Evolutionary conservation across 2,797 vertebrate genomes (phyloP).

Genomic region (Chelon labrosus): DNA sequence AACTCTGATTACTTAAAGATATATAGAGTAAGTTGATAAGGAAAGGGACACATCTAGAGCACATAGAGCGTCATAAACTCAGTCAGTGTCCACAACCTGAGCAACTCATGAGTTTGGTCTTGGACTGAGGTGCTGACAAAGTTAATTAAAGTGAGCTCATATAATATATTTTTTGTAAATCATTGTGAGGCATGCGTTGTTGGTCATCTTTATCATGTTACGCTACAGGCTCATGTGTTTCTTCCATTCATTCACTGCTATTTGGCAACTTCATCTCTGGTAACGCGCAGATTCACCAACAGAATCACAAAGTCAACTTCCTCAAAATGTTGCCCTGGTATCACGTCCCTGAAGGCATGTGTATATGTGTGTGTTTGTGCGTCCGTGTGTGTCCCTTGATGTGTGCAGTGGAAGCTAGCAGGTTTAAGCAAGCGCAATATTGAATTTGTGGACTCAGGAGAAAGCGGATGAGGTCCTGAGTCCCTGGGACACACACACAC

Average conservation of each 20-base stretch:
- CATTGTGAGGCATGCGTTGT: not conserved
- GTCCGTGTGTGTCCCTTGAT: constrained; percentile 66
- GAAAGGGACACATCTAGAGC: constrained; percentile 40
- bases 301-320: constrained; percentile 66
- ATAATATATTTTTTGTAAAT: constrained; percentile 1
- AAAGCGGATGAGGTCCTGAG: constrained; percentile 72
- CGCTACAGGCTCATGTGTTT: constrained; percentile 21
- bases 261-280: constrained; percentile 49
- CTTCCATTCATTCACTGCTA: constrained; percentile 46
- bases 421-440: constrained; percentile 77
- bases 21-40: constrained; percentile 41
- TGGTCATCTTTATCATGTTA: constrained; percentile 38
- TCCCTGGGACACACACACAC: constrained; percentile 59
- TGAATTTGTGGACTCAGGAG: constrained; percentile 80
- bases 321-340: constrained; percentile 68
- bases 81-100: constrained; percentile 21
- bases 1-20: constrained; percentile 51
- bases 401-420: constrained; percentile 67
- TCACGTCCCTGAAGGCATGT: constrained; percentile 55
- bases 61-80: constrained; percentile 32
- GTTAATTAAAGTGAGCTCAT: constrained; percentile 39
- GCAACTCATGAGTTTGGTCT: constrained; percentile 22
- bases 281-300: constrained; percentile 47
- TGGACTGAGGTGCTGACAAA: constrained; percentile 25
- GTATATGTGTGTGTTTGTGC: constrained; percentile 40